Percentiles rank a stretch among this genome's conserved stretches.
phyloP scores from a whole-genome alignment of 2,888 invertebrate genomes.

The Synergus umbraculus region DNA sequence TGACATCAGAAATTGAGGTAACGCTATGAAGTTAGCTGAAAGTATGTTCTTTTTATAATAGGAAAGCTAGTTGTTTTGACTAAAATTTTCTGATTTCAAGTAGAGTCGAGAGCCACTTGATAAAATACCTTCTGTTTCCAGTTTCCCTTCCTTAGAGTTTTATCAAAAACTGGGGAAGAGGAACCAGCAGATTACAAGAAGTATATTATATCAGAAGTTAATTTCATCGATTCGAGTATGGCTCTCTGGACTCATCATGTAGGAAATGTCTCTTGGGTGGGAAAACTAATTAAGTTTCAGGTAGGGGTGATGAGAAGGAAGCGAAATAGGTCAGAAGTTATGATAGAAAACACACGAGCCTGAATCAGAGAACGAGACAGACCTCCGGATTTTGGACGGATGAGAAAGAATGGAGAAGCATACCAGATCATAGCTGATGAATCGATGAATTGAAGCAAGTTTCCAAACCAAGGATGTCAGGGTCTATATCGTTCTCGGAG shows the following conservation, averaged over 20 bases:
- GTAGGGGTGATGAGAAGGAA: conserved; percentile 14
- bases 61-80: neutral
- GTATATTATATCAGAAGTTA: conserved; percentile 1
- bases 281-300: conserved; percentile 36
- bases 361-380: conserved; percentile 41
- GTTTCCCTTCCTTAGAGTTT: neutral
- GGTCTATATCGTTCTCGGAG: conserved; percentile 24
- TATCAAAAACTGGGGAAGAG: conserved; percentile 13
- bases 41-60: no score
- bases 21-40: no score
- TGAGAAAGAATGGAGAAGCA: neutral
- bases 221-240: conserved; percentile 7
- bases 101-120: neutral
- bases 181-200: conserved; percentile 28
- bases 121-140: neutral
- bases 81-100: neutral
- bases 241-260: conserved; percentile 29
- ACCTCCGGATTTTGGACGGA: conserved; percentile 70
- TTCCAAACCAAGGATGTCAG: neutral
- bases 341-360: conserved; percentile 42
- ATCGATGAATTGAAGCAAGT: conserved; percentile 21
- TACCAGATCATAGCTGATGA: neutral
- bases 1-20: no score
- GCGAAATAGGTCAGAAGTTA: conserved; percentile 43
- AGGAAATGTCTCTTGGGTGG: conserved; percentile 27